phyloP scores from a whole-genome alignment of 2,888 invertebrate species.

The Polylopha cassiicola region DNA sequence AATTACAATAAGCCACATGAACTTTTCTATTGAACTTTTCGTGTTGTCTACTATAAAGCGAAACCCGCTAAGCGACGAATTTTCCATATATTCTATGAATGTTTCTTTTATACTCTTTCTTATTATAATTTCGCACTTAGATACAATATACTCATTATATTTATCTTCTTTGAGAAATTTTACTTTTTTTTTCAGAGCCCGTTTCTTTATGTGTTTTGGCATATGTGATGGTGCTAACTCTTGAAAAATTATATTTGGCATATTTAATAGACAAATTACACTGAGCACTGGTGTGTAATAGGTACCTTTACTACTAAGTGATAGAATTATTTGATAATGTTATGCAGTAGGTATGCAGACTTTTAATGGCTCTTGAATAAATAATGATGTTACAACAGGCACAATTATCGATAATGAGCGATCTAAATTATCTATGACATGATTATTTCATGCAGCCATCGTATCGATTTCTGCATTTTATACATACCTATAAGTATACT shows the following conservation, averaged over 20 bases:
- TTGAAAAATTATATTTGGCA: constrained; percentile 7
- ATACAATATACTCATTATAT: background rate
- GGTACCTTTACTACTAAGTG: background rate
- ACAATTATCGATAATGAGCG: too few relatives aligned
- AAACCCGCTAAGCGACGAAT: constrained; percentile 15
- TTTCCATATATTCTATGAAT: constrained; percentile 13
- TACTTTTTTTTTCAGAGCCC: background rate
- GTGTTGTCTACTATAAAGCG: constrained; percentile 11
- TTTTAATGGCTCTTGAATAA: constrained; percentile 8
- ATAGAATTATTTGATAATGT: background rate
- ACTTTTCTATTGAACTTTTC: constrained; percentile 4
- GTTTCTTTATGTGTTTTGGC: constrained; percentile 7
- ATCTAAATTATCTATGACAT: too few relatives aligned
- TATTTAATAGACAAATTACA: constrained; percentile 1
- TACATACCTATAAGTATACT: background rate
- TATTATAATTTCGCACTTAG: constrained; percentile 6
- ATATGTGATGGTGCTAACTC: constrained; percentile 17
- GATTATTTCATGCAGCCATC: too few relatives aligned
- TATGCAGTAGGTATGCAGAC: background rate
- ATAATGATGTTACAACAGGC: too few relatives aligned
- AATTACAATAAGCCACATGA: constrained; percentile 8
- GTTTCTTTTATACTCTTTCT: constrained; percentile 10
- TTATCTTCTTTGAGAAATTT: background rate
- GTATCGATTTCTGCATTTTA: too few relatives aligned
- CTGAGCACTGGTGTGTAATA: too few relatives aligned